Evolutionary conservation across 1,140 invertebrate genomes (phyloP), one percentile per base, ranked within the genome.

Genomic region (Drosophila pruinosa): DNA sequence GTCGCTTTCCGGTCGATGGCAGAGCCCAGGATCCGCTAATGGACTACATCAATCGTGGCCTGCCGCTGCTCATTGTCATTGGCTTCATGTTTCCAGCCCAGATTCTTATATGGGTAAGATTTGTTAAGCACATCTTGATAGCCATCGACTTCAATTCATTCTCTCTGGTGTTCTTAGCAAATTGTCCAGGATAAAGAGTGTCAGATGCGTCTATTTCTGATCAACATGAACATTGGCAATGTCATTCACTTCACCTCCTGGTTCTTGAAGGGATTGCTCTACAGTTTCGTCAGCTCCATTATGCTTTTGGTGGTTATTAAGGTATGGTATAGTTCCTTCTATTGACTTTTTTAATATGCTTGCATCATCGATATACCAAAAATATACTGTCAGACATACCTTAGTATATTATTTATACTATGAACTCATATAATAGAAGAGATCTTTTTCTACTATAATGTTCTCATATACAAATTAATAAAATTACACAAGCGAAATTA

Each of bases 171-270:
- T 17, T 3, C 47, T 21, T 3, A 88, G 82, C 67, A 82, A 72
- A 54, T 88, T 31, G 75, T 88, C 0, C 24, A 5, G 0, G 78
- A 88, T n/a, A 88, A 88, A 6, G 19, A 78, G 4, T 7, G 14
- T 0, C 22, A 70, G 4, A 8, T 78, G 52, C 82, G 75, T n/a
- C 21, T 39, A 0, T 89, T 58, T 24, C 43, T 88, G 7, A 72
- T 89, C 19, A 89, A 88, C 15, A 88, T 86, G 83, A 72, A 57
- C 5, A 69, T 89, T 41, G 48, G 78, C 26, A 88, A 88, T 22
- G 4, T 67, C 0, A 48, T 70, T 4, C 79, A 89, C n/a, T 75
- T 73, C 8, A 0, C 54, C 4, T 34, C 62, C 0, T 88, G 82
- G 82, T 89, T 45, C 15, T 5, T 47, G 12, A 89, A 67, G 26